Evolutionary conservation across 2,797 vertebrate genomes (phyloP), one percentile per base, ranked within the genome.

Genomic region (Miichthys miiuy): DNA sequence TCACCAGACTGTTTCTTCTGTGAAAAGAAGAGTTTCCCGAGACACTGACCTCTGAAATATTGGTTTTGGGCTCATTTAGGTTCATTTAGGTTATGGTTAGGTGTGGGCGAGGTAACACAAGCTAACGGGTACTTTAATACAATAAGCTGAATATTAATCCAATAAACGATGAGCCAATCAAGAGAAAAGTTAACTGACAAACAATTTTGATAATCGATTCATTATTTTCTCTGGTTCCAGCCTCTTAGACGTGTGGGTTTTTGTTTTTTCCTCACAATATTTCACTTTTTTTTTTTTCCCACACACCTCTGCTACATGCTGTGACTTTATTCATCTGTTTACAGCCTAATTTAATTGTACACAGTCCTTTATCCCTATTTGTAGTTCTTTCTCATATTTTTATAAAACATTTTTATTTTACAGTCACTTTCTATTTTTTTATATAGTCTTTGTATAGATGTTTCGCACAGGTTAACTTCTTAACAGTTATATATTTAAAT

Each of bases 181-280:
- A 56, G 12, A 10, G 4, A 27, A 23, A 61, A 46, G 7, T 14
- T 0, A 5, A 51, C 16, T 23, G 13, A 6, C 10, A 42, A 42
- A 13, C 10, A 12, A 21, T 46, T 12, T 10, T 42, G 9, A 56
- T 11, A 25, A 17, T 44, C 0, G 1, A 56, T 8, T 13, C 11
- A 41, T 52, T 3, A 2, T 44, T 44, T 65, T 57, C 7, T 27
- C 13, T 41, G 27, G 18, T 23, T n/a, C 8, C 5, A 52, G 16
- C 2, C 21, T 41, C 23, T 21, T 1, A 9, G 34, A 54, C 34
- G 20, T 20, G 6, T 14, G 5, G 3, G 14, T 6, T 51, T 55
- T 20, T 5, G 2, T 27, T n/a, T n/a, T n/a, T n/a, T n/a, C n/a
- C n/a, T n/a, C 14, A 1, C 6, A 0, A 2, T 3, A 25, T 48